Base-by-base conservation (phyloP, 2,888 invertebrate genomes). In the Byasa hedistus region DNA sequence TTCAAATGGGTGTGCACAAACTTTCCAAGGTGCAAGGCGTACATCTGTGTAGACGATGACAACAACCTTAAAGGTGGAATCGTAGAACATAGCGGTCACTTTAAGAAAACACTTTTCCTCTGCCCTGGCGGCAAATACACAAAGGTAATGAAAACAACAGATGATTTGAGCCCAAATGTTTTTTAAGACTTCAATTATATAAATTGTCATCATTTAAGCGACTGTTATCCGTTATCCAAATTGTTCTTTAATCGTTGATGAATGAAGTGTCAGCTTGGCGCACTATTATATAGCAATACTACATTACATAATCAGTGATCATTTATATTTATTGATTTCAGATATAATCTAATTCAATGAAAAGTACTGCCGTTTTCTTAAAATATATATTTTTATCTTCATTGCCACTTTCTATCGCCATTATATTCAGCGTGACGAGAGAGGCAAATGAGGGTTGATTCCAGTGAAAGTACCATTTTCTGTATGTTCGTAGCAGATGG, bases 1-100 rank as follows among this genome's bases (percentile, higher is more conserved):
- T 67, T 65, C 19, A 74, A 73, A 19, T 79, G 78, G 77, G 69
- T 72, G 0, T 79, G 80, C 63, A 75, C 77, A 0, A 71, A 58
- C 5, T 73, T 70, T 55, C 76, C 77, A 0, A 69, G 69, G 17
- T 79, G 79, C 68, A 74, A 71, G 57, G 73, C 77, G 0, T 70
- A 60, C 48, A 57, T 85, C 0, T 77, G 73, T 51, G 72, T 85
- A 2, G 76, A 81, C 39, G 79, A 79, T 0, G 17, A 70, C 3
- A 72, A 76, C 27, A 65, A 68, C 7, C 71, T 84, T 4, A n/a
- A 78, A 2, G 67, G 75, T 5, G 62, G 72, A 19, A 65, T 64
- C 17, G 39, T 71, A 0, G 24, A 67, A 1, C 84, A 84, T 59
- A 67, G 68, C 3, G 52, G 48, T 23, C 84, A 84, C 66, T 65